These are phyloP conservation scores for Lordiphosa clarofinis DNA, from an alignment of 1,140 invertebrate species.

Conservation along the genomic window DNA sequence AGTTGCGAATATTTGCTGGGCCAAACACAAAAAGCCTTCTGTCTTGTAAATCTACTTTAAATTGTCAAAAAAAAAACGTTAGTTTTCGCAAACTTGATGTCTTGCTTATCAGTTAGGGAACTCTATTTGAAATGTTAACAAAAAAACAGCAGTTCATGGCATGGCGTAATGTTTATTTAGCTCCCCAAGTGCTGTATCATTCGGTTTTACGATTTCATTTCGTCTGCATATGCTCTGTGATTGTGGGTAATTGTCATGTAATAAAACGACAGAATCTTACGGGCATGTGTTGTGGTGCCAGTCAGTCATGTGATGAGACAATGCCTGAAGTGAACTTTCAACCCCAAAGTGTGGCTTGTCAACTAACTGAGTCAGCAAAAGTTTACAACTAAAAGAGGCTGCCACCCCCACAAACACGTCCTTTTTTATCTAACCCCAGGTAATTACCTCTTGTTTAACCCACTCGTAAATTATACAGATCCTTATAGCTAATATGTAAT, in stretches of 20 bases:
- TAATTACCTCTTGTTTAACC: constrained; percentile 60
- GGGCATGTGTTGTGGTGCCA: constrained; percentile 19
- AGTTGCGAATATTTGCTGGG: too few species aligned
- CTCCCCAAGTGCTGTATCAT: constrained; percentile 56
- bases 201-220: constrained; percentile 54
- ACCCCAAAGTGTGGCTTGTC: constrained; percentile 26
- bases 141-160: constrained; percentile 13
- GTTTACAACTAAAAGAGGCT: constrained; percentile 19
- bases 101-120: background rate
- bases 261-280: constrained; percentile 40
- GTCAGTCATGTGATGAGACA: constrained; percentile 11
- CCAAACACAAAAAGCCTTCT: too few species aligned
- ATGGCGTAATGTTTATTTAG: constrained; percentile 55
- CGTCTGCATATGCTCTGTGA: constrained; percentile 52
- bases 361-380: constrained; percentile 55
- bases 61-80: background rate
- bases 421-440: constrained; percentile 15
- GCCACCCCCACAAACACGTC: background rate
- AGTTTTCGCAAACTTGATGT: too few species aligned
- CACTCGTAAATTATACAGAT: constrained; percentile 75
- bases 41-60: background rate
- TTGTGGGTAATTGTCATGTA: constrained; percentile 74
- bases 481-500: constrained; percentile 76
- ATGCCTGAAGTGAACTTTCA: constrained; percentile 37
- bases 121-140: constrained; percentile 17